phyloP scores from a whole-genome alignment of 1,140 invertebrate genomes.

The Leptinotarsa texana region DNA sequence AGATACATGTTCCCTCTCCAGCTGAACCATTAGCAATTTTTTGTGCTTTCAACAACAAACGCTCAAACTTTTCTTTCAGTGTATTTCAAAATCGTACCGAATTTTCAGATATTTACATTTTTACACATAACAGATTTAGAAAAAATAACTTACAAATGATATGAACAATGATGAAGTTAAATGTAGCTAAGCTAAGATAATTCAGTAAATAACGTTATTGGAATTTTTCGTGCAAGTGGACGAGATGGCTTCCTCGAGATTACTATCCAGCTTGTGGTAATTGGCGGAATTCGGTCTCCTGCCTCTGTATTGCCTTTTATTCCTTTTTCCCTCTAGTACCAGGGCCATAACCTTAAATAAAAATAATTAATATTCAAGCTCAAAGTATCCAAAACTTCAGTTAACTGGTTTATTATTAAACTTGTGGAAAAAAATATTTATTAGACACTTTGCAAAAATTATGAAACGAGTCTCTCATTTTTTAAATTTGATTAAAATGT shows the following conservation, averaged over 20 bases:
- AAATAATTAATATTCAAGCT: not conserved
- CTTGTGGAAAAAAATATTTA: too few relatives aligned
- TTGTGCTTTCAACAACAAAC: too few relatives aligned
- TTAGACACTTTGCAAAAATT: too few relatives aligned
- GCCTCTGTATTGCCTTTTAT: conserved; percentile 56
- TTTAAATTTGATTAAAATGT: too few relatives aligned
- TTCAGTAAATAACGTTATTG: conserved; percentile 53
- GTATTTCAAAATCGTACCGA: not conserved
- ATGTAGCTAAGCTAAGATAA: not conserved
- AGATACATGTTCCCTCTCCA: too few relatives aligned
- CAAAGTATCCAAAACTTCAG: too few relatives aligned
- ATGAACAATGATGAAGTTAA: conserved; percentile 13
- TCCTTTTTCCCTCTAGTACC: conserved; percentile 61
- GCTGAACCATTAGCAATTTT: too few relatives aligned
- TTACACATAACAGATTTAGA: conserved; percentile 20
- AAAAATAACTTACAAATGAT: conserved; percentile 13
- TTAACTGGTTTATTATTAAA: too few relatives aligned
- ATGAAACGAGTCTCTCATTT: too few relatives aligned
- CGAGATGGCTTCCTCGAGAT: conserved; percentile 66
- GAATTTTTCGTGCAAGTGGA: conserved; percentile 57
- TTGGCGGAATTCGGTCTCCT: conserved; percentile 63
- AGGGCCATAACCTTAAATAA: conserved; percentile 61
- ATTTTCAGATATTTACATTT: conserved; percentile 14
- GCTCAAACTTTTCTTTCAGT: too few relatives aligned
- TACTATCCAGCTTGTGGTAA: conserved; percentile 66